A percentile compares a stretch with the other conserved stretches of the same genome.
These are phyloP conservation scores for Neuroterus valhalla DNA, from an alignment of 1,140 invertebrate genomes.

Conservation along the genomic window DNA sequence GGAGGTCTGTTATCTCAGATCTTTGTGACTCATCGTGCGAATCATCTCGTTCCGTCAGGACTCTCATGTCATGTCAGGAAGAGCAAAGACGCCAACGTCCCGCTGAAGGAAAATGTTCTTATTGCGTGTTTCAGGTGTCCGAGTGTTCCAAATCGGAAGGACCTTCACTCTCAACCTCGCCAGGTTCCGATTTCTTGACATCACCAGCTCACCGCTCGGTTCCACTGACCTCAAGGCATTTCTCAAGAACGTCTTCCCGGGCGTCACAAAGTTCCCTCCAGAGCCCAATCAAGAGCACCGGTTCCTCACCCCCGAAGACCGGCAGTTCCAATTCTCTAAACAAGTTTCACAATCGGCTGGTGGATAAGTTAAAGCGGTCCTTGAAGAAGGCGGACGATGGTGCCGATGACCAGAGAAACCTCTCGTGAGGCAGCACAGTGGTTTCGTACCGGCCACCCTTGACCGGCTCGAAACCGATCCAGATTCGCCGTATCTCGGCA, in stretches of 20 bases:
- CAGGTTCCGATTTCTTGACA: slow-evolving; percentile 80
- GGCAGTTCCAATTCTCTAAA: slow-evolving; percentile 81
- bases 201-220: slow-evolving; percentile 80
- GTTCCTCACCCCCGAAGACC: slow-evolving; percentile 78
- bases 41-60: slow-evolving; percentile 30
- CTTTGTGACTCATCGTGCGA: slow-evolving; percentile 28
- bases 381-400: slow-evolving; percentile 80
- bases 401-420: slow-evolving; percentile 74
- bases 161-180: slow-evolving; percentile 82
- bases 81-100: slow-evolving; percentile 13
- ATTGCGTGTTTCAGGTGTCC: slow-evolving; percentile 74
- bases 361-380: slow-evolving; percentile 88
- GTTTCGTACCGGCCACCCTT: slow-evolving; percentile 70
- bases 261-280: slow-evolving; percentile 79
- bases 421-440: slow-evolving; percentile 71
- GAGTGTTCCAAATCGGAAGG: slow-evolving; percentile 87
- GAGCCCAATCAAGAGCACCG: slow-evolving; percentile 78
- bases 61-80: slow-evolving; percentile 30
- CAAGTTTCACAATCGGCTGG: slow-evolving; percentile 89
- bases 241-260: slow-evolving; percentile 78
- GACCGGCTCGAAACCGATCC: slow-evolving; percentile 70
- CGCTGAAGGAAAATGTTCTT: slow-evolving; percentile 35
- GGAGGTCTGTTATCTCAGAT: slow-evolving; percentile 16
- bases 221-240: slow-evolving; percentile 77
- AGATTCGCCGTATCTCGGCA: slow-evolving; percentile 70